Evolutionary conservation across 30 jellyfish, hydroid and myxozoan species (phyloP).

Genomic region (Sanderia malayensis): DNA sequence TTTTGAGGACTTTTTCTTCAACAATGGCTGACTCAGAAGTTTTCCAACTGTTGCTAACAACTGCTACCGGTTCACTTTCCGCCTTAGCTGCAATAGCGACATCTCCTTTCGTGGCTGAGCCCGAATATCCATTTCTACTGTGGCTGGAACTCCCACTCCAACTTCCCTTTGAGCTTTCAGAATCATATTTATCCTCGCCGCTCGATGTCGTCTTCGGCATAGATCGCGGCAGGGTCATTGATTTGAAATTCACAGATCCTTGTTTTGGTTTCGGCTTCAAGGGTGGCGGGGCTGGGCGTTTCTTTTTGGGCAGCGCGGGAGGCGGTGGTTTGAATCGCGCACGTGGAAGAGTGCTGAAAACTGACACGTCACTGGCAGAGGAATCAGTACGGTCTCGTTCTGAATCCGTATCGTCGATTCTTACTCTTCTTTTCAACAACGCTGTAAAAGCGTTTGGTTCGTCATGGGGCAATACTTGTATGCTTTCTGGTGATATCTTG

Average conservation of each 20-base stretch:
- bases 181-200: neutral
- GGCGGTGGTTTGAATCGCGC: conserved; percentile 28
- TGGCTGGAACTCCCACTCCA: neutral
- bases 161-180: neutral
- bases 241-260: conserved; percentile 12
- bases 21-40: neutral
- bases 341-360: conserved; percentile 64
- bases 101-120: neutral
- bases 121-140: neutral
- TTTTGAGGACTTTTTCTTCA: neutral
- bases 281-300: conserved; percentile 57
- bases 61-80: neutral
- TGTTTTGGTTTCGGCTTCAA: conserved; percentile 52
- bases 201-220: conserved; percentile 19
- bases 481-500: neutral
- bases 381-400: conserved; percentile 44
- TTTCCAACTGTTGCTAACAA: neutral
- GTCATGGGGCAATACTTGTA: neutral
- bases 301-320: conserved; percentile 39
- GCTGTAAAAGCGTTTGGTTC: conserved; percentile 40
- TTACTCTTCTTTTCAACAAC: conserved; percentile 28
- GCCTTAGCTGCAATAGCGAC: too few relatives aligned
- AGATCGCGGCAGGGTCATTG: conserved; percentile 53
- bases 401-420: conserved; percentile 20
- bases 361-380: conserved; percentile 32